Base-by-base conservation (phyloP, 2,888 invertebrate species). In the Troilus luridus region DNA sequence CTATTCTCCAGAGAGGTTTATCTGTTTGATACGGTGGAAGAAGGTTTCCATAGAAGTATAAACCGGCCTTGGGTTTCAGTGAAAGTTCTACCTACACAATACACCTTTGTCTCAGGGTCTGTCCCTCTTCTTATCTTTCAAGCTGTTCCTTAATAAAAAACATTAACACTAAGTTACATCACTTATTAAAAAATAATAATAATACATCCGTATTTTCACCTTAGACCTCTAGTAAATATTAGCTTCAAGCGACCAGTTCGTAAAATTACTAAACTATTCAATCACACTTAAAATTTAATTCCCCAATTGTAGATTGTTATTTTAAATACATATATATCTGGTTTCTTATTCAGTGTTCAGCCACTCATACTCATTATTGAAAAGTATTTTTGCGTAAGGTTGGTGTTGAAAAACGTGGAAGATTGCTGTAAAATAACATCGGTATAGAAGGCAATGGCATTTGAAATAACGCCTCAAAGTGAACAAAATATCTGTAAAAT, bases 41-140 rank as follows among this genome's bases (percentile, higher is more conserved):
- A 41, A 21, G 54, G 54, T 81, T 81, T 54, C 54, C 54, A 54
- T 81, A 54, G 41, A 41, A 11, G 81, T 81, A 56, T 21, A 21
- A 81, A 81, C 54, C 11, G 81, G 41, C 81, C 81, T 81, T 81
- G 81, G 81, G 81, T 21, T 9, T 9, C 81, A 56, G 81, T 81
- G 81, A 81, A 81, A 81, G 81, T 81, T 81, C 81, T 81, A 21
- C 81, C 81, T 56, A 81, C 81, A 81, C 81, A 81, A 81, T 81
- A 81, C 81, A 54, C 81, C 81, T 81, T 81, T 81, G 81, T 81
- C 54, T 81, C 81, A 81, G 81, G 81, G 81, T 81, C 81, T 81
- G 24, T 24, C 67, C 67, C 67, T 67, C 67, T 67, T 12, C 67
- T 56, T 54, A 21, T 81, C 54, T 56, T 81, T 56, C 81, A 54